Percentiles rank a stretch among this genome's conserved stretches.
These are phyloP conservation scores for Cochlearius cochlearius DNA, from an alignment of 2,113 vertebrate genomes.

Conservation along the genomic window DNA sequence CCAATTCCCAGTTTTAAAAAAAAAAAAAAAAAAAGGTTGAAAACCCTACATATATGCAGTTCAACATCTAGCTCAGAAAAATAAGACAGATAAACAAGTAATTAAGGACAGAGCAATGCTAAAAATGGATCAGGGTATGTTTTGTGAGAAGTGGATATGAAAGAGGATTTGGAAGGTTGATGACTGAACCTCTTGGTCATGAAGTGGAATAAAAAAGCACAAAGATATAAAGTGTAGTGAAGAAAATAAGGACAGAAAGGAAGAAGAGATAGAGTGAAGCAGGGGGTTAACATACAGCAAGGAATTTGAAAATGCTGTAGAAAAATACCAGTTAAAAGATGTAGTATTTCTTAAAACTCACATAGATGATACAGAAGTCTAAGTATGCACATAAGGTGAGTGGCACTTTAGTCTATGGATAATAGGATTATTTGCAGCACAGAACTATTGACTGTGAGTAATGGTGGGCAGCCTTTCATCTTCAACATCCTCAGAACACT, in stretches of 20 bases:
- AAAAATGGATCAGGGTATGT: not conserved
- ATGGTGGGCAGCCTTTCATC: not conserved
- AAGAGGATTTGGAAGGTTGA: not conserved
- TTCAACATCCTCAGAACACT: not conserved
- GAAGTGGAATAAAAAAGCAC: not conserved
- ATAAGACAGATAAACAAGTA: not conserved
- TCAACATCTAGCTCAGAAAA: not conserved
- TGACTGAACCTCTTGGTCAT: not conserved
- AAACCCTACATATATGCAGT: not conserved
- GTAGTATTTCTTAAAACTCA: not conserved
- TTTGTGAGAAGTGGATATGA: not conserved
- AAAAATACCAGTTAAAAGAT: not conserved
- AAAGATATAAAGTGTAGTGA: not conserved
- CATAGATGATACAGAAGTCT: not conserved
- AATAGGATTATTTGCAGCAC: not conserved
- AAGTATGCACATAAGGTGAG: not conserved
- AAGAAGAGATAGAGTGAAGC: not conserved
- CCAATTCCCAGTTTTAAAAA: too few relatives aligned
- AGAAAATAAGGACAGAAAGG: not conserved
- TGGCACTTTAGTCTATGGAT: not conserved
- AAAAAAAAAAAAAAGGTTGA: not conserved
- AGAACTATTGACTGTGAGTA: not conserved
- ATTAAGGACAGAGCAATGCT: not conserved
- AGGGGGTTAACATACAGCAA: not conserved
- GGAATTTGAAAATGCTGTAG: not conserved